Evolutionary conservation across 2,113 vertebrate genomes (phyloP).

Genomic region (Thalassoma bifasciatum): DNA sequence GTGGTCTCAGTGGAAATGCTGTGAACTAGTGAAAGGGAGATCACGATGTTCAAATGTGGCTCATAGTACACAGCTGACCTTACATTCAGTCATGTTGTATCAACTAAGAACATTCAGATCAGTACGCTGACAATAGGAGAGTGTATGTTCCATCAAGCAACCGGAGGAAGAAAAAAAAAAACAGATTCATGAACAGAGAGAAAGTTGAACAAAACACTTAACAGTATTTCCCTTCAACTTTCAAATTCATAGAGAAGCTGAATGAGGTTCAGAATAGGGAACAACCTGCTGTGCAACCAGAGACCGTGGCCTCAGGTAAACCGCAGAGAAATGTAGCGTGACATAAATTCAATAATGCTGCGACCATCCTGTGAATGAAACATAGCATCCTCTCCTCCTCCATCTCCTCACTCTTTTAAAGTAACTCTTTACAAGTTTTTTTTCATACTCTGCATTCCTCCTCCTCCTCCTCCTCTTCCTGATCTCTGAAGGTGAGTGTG

Average conservation of each 20-base stretch:
- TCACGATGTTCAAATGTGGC: no score
- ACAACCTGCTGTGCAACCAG: conserved; percentile 10
- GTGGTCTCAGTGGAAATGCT: no score
- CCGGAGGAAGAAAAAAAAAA: no score
- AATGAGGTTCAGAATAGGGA: neutral
- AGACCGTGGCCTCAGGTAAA: conserved; percentile 9
- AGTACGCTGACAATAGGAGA: no score
- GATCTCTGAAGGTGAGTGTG: neutral
- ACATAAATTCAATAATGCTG: conserved; percentile 12
- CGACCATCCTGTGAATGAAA: conserved; percentile 30
- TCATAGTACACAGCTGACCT: no score
- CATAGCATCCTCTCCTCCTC: neutral
- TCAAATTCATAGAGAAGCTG: conserved; percentile 5
- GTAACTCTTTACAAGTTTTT: neutral
- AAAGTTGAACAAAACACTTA: neutral
- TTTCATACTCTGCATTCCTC: neutral
- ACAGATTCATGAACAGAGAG: neutral
- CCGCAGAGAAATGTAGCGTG: conserved; percentile 12
- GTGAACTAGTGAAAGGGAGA: no score
- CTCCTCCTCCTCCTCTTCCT: neutral
- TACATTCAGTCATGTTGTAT: no score
- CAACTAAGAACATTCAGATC: no score
- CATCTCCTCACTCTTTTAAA: neutral
- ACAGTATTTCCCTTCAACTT: neutral
- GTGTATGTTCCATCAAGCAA: no score